These are phyloP conservation scores for Glaucidium brasilianum DNA, from an alignment of 2,113 vertebrate genomes.

Conservation along the genomic window DNA sequence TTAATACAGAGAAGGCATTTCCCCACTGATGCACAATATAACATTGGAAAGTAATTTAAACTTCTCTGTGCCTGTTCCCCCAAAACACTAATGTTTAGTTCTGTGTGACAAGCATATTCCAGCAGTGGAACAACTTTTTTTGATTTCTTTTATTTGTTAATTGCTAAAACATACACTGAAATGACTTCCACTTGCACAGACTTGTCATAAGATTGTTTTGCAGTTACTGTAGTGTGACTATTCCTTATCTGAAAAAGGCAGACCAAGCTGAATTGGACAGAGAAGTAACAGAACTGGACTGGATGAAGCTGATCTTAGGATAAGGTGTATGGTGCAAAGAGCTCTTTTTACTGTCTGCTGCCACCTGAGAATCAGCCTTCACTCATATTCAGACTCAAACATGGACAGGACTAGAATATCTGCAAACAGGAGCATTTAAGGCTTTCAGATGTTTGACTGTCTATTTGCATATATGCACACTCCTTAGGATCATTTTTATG, in stretches of 20 bases:
- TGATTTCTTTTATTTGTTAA: not conserved
- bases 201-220: not conserved
- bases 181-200: not conserved
- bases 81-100: not conserved
- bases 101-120: not conserved
- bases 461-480: not conserved
- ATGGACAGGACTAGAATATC: not conserved
- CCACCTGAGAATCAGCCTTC: not conserved
- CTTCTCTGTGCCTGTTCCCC: not conserved
- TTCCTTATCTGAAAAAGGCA: not conserved
- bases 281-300: not conserved
- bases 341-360: not conserved
- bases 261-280: not conserved
- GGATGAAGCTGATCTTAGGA: not conserved
- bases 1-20: not conserved
- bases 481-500: not conserved
- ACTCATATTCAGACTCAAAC: not conserved
- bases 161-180: not conserved
- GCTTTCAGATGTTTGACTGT: not conserved
- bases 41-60: not conserved
- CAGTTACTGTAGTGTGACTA: not conserved
- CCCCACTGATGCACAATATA: not conserved
- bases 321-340: not conserved
- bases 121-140: not conserved
- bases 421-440: not conserved